phyloP scores from a whole-genome alignment of 2,888 invertebrate species.

The Campoplex nolae region DNA sequence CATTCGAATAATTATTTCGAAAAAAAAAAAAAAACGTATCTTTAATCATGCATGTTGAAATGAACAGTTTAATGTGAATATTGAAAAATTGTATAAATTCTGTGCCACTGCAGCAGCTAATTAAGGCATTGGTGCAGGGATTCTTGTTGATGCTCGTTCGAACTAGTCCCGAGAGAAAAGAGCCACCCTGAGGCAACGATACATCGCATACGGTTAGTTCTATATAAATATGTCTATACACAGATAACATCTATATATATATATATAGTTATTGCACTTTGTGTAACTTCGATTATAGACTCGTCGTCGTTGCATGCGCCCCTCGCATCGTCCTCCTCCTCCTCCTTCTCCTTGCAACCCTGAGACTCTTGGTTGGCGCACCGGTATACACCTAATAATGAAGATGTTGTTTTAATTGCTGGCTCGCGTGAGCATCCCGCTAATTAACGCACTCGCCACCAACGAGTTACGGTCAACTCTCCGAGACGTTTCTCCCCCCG shows the following conservation, averaged over 20 bases:
- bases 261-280: constrained; percentile 25
- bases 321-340: constrained; percentile 60
- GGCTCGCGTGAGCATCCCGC: constrained; percentile 83
- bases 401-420: constrained; percentile 85
- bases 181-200: constrained; percentile 45
- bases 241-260: not conserved
- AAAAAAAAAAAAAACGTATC: not conserved
- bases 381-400: constrained; percentile 82
- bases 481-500: constrained; percentile 72
- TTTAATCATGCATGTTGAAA: constrained; percentile 17
- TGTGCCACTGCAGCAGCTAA: constrained; percentile 55
- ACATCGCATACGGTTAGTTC: constrained; percentile 11
- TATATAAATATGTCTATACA: not conserved
- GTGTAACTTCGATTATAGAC: constrained; percentile 64
- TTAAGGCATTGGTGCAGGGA: constrained; percentile 58
- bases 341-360: constrained; percentile 46
- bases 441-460: constrained; percentile 84
- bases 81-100: constrained; percentile 40
- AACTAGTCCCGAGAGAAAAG: constrained; percentile 46
- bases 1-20: not conserved
- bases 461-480: constrained; percentile 78
- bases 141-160: constrained; percentile 55
- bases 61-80: constrained; percentile 11
- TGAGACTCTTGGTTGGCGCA: constrained; percentile 45
- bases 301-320: constrained; percentile 64